Evolutionary conservation across 1,140 invertebrate species (phyloP).

Genomic region (Leptestheria dahalacensis): DNA sequence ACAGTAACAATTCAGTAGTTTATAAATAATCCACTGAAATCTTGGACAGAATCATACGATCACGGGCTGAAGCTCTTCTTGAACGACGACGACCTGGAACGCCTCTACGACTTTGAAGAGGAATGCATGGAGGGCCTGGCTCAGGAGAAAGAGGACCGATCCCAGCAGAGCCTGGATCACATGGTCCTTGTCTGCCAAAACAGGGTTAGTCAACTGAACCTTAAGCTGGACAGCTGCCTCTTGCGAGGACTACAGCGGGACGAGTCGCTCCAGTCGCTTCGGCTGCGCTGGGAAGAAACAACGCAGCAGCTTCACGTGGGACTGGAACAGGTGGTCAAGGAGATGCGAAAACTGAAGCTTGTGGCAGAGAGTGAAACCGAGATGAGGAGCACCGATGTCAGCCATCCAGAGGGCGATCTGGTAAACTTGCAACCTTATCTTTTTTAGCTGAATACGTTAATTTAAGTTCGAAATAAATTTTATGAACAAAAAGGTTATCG

Average conservation of each 20-base stretch:
- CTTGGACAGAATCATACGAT: conserved; percentile 58
- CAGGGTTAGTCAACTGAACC: background rate
- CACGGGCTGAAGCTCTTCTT: conserved; percentile 91
- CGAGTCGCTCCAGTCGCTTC: background rate
- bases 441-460: too few species aligned
- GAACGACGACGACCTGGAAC: conserved; percentile 78
- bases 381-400: too few species aligned
- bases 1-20: background rate
- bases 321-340: conserved; percentile 46
- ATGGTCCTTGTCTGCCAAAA: background rate
- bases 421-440: too few species aligned
- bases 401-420: too few species aligned
- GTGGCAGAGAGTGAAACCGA: background rate
- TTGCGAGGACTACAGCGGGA: background rate
- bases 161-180: conserved; percentile 43
- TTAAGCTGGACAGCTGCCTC: background rate
- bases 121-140: conserved; percentile 57
- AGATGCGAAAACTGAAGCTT: background rate
- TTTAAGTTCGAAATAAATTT: too few species aligned
- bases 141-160: conserved; percentile 54
- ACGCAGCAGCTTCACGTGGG: conserved; percentile 32
- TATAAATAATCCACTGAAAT: background rate
- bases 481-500: too few species aligned
- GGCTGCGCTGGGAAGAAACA: background rate
- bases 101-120: conserved; percentile 91